Base-by-base conservation (phyloP, 2,888 invertebrate species). In the Cantharis rustica region DNA sequence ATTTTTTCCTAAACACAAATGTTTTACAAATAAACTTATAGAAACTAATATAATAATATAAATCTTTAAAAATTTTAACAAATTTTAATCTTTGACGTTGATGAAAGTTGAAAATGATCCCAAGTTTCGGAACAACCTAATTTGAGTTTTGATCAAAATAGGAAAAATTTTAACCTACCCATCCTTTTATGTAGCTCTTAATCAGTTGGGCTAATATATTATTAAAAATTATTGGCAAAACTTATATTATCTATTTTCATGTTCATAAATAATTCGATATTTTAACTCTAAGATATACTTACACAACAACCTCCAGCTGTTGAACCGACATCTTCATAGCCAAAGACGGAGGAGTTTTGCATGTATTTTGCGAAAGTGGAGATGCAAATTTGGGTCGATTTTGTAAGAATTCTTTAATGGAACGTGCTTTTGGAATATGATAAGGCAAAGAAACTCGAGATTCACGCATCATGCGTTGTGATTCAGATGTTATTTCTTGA, bases 401-500 rank as follows among this genome's bases (percentile, higher is more conserved):
- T 64, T 89, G 89, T 81, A 96, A 90, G 83, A 97, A 96, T 84
- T 96, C 97, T 85, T 94, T 92, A 0, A 97, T 88, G 0, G 93
- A 92, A 73, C 94, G 90, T 61, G 94, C 93, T 84, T 94, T 95
- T 1, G 97, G 96, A 84, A 92, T 92, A 86, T 97, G 97, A 86
- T 97, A 97, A 0, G 97, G 97, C 61, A 98, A 88, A 62, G 93
- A 92, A 10, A 96, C 90, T 76, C 92, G 89, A 16, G 93, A 92
- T 86, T 96, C 95, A 81, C 97, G 90, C 10, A 95, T 86, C 89
- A 95, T 90, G 73, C 96, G 90, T 86, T 97, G 96, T 0, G 95
- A 94, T 87, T 96, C 96, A 86, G 96, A 95, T 84, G 93, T 93
- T 79, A 97, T 95, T 83, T 94, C 91, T 82, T 92, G 92, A 89